Evolutionary conservation across 2,113 vertebrate species (phyloP).

Genomic region (Cryptomyrus ogoouensis): DNA sequence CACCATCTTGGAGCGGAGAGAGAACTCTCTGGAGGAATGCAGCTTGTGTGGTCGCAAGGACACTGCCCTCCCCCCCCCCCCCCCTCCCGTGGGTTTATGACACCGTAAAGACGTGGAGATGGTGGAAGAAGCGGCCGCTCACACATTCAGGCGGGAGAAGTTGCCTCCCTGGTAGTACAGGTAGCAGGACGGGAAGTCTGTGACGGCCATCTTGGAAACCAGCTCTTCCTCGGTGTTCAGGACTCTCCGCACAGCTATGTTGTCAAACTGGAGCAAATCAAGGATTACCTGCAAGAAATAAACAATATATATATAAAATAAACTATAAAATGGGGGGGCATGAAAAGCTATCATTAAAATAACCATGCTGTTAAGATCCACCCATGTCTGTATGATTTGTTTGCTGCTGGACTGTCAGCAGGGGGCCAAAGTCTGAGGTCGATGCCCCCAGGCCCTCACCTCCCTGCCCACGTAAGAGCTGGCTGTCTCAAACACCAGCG

Average conservation of each 20-base stretch:
- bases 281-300: conserved; percentile 67
- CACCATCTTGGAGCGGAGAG: neutral
- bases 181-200: conserved; percentile 76
- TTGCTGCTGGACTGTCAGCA: neutral
- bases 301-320: neutral
- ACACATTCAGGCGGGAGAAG: conserved; percentile 67
- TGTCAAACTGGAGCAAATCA: conserved; percentile 80
- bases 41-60: neutral
- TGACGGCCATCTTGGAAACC: conserved; percentile 64
- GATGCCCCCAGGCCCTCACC: conserved; percentile 53
- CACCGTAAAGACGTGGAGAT: neutral
- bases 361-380: neutral
- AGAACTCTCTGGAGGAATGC: neutral
- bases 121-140: conserved; percentile 46
- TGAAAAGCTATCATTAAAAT: too few species aligned
- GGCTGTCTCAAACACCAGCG: conserved; percentile 75
- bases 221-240: conserved; percentile 61
- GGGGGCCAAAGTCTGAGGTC: neutral
- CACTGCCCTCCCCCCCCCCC: neutral
- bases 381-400: neutral
- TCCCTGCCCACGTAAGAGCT: conserved; percentile 80
- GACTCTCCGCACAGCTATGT: conserved; percentile 74
- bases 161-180: conserved; percentile 68
- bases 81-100: neutral
- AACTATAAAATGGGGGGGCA: neutral